These are phyloP conservation scores for Mionectes olivaceus DNA, from an alignment of 2,797 vertebrate genomes.

Conservation along the genomic window DNA sequence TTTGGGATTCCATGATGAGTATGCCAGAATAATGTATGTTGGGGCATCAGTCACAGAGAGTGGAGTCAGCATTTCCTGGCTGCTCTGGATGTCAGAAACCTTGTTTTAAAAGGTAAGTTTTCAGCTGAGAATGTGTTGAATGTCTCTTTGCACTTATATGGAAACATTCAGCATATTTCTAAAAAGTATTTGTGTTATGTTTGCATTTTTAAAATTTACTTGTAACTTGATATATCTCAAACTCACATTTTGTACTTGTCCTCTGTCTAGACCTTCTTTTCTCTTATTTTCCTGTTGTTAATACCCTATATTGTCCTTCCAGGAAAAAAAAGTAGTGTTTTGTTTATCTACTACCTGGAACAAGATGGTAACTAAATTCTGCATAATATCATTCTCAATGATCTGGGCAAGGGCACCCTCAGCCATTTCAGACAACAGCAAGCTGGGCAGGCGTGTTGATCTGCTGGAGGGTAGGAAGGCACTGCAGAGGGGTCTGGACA, in stretches of 20 bases:
- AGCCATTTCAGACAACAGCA: background rate
- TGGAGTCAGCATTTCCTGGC: conserved; percentile 78
- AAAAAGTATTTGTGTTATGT: background rate
- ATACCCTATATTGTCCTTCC: background rate
- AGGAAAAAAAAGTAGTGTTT: background rate
- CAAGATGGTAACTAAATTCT: background rate
- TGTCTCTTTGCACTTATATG: conserved; percentile 1
- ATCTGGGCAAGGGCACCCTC: background rate
- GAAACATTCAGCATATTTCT: conserved; percentile 22
- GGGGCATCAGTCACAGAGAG: conserved; percentile 69
- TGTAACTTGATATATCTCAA: background rate
- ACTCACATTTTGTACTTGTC: background rate
- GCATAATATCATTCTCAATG: background rate
- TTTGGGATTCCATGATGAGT: conserved; percentile 68
- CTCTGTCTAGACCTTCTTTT: background rate
- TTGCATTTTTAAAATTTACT: conserved; percentile 1
- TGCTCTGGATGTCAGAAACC: conserved; percentile 80
- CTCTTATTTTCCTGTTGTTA: background rate
- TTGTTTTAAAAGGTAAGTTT: conserved; percentile 75
- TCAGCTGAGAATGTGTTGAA: conserved; percentile 21
- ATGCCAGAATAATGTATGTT: conserved; percentile 52
- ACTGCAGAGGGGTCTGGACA: background rate
- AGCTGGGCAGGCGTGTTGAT: background rate
- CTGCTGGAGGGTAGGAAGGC: background rate
- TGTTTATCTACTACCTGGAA: background rate